A percentile compares a stretch with the other conserved stretches of the same genome.
Conservation (phyloP, 2,888 invertebrate species). For the Odontothrips loti region DNA sequence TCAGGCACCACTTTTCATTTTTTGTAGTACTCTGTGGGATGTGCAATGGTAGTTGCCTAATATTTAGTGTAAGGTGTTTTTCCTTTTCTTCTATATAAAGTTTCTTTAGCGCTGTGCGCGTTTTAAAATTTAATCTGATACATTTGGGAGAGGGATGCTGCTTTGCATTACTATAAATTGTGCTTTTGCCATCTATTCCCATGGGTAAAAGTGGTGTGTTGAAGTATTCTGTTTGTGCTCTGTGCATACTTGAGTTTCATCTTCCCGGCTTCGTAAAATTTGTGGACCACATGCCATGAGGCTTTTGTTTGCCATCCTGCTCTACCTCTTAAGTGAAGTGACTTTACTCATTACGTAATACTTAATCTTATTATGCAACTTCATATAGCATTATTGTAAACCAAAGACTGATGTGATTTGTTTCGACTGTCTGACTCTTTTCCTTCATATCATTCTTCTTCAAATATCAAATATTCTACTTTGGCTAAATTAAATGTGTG, state of each 20-base stretch:
- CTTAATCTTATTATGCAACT: neutral
- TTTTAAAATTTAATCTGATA: neutral
- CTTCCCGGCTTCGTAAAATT: neutral
- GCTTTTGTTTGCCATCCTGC: neutral
- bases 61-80: neutral
- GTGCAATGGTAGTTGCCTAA: conserved; percentile 11
- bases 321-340: neutral
- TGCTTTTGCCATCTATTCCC: neutral
- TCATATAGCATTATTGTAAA: conserved; percentile 20
- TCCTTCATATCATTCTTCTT: conserved; percentile 8
- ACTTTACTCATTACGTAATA: neutral
- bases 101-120: conserved; percentile 11
- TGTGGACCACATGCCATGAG: neutral
- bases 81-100: neutral
- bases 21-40: neutral
- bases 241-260: too few relatives aligned
- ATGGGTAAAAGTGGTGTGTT: too few relatives aligned
- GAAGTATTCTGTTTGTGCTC: too few relatives aligned
- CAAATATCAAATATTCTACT: neutral
- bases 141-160: neutral
- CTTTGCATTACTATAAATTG: neutral
- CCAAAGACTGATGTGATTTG: conserved; percentile 20
- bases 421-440: conserved; percentile 7
- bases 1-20: neutral
- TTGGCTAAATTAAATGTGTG: neutral